Conservation (phyloP, 2,797 vertebrate genomes). For the Clarias pachynema region DNA sequence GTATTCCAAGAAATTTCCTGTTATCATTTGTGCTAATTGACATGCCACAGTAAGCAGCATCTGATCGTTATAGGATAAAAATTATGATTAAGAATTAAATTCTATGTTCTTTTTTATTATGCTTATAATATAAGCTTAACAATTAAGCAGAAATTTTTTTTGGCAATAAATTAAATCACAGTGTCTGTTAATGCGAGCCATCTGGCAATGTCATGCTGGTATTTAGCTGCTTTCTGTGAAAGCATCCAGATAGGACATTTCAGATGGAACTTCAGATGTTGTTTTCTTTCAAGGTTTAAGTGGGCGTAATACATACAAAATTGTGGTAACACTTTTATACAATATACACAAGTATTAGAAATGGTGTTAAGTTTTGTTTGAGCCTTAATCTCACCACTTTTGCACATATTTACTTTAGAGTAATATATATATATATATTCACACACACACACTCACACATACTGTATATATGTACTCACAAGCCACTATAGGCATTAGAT, state of each 20-base stretch:
- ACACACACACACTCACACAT: too few species aligned
- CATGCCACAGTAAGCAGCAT: not conserved
- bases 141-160: not conserved
- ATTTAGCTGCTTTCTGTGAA: not conserved
- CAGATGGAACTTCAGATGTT: not conserved
- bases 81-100: not conserved
- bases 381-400: not conserved
- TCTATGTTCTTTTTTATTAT: not conserved
- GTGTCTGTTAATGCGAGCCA: constrained; percentile 5
- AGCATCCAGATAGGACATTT: not conserved
- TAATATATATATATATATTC: too few species aligned
- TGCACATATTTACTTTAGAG: not conserved
- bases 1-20: not conserved
- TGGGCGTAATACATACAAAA: not conserved
- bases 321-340: not conserved
- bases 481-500: too few species aligned
- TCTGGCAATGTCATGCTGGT: not conserved
- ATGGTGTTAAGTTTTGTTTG: not conserved
- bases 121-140: not conserved
- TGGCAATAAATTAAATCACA: not conserved
- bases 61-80: not conserved
- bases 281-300: not conserved
- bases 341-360: too few species aligned
- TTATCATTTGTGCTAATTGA: too few species aligned
- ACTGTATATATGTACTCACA: too few species aligned